Evolutionary conservation across 2,888 invertebrate species (phyloP).

Genomic region (Choristoneura rosaceana): DNA sequence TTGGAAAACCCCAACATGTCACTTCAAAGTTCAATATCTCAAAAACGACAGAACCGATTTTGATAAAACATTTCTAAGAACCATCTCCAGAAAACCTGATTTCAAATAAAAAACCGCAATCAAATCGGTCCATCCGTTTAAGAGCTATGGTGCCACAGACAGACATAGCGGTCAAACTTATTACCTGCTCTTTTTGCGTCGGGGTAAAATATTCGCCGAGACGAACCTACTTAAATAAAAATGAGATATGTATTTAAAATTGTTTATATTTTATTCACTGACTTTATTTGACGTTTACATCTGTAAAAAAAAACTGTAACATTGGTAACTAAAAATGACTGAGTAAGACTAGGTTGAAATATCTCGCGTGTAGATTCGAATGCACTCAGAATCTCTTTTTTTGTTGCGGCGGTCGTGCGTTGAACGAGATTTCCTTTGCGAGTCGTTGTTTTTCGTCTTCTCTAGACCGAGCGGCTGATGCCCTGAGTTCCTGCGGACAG

Average conservation of each 20-base stretch:
- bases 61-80: too few relatives aligned
- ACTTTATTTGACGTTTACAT: not conserved
- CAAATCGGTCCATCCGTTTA: too few relatives aligned
- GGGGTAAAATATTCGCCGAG: too few relatives aligned
- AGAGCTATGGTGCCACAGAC: too few relatives aligned
- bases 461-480: conserved; percentile 61
- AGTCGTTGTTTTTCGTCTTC: conserved; percentile 63
- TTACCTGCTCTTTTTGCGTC: too few relatives aligned
- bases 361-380: not conserved
- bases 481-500: conserved; percentile 84
- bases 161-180: too few relatives aligned
- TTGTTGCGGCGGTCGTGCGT: conserved; percentile 44
- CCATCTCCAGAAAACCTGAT: too few relatives aligned
- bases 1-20: too few relatives aligned
- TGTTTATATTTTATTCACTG: conserved; percentile 6
- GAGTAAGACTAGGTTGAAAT: conserved; percentile 24
- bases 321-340: conserved; percentile 26
- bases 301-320: conserved; percentile 2
- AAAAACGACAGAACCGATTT: too few relatives aligned
- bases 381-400: conserved; percentile 45
- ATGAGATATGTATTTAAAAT: not conserved
- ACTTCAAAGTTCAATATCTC: too few relatives aligned
- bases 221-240: too few relatives aligned
- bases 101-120: too few relatives aligned
- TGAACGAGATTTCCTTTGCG: conserved; percentile 64